These are phyloP conservation scores for Conchocele bisecta DNA, from an alignment of 2,888 invertebrate genomes.

Conservation along the genomic window DNA sequence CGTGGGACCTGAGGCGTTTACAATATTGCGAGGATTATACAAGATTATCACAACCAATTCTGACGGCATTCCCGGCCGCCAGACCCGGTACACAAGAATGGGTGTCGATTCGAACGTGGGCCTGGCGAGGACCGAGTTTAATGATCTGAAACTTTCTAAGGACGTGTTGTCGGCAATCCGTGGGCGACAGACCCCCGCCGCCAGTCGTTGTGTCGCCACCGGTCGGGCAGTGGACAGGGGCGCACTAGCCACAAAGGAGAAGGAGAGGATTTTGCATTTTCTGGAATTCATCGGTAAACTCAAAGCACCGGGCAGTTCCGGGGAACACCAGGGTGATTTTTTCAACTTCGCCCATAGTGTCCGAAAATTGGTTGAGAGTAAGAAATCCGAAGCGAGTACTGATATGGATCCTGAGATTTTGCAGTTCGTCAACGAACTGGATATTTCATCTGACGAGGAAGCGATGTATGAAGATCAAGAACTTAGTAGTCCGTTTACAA, in stretches of 20 bases:
- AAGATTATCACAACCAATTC: constrained; percentile 11
- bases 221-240: no score
- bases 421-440: no score
- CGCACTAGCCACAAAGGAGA: no score
- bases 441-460: no score
- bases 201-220: no score
- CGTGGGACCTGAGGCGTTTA: constrained; percentile 41
- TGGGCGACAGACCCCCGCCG: no score
- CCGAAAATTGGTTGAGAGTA: constrained; percentile 9
- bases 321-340: constrained; percentile 12
- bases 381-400: no score
- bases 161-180: no score
- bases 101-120: constrained; percentile 43
- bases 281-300: constrained; percentile 14
- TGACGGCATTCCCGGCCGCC: constrained; percentile 27
- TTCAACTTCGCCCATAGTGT: constrained; percentile 25
- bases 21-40: constrained; percentile 36
- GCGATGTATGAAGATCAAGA: no score
- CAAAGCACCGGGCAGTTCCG: constrained; percentile 11
- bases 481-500: no score
- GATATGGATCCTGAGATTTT: no score
- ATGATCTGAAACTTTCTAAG: constrained; percentile 29
- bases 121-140: constrained; percentile 25
- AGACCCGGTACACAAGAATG: constrained; percentile 21
- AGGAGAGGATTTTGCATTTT: constrained; percentile 16